A percentile compares a stretch with the other conserved stretches of the same genome.
Conservation (phyloP, 1,140 invertebrate genomes). For the Copidosoma floridanum region DNA sequence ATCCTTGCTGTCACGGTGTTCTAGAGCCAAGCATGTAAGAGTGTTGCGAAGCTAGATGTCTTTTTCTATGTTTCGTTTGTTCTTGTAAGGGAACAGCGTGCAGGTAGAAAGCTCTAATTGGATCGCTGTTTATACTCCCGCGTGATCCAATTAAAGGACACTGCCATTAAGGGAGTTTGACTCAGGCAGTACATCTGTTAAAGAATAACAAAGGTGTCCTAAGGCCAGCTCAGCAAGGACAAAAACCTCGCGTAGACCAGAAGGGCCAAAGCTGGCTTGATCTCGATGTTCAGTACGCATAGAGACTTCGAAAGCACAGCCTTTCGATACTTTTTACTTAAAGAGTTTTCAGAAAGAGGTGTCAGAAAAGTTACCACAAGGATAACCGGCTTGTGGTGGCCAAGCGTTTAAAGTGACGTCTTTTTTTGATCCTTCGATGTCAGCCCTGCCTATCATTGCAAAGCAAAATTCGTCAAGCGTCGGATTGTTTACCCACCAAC, state of each 20-base stretch:
- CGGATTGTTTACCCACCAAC: conserved; percentile 45
- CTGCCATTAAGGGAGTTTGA: conserved; percentile 80
- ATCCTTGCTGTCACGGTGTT: conserved; percentile 42
- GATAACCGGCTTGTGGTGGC: conserved; percentile 73
- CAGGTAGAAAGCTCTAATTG: no score
- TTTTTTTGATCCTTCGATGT: conserved; percentile 77
- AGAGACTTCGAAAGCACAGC: conserved; percentile 71
- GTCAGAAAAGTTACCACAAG: conserved; percentile 72
- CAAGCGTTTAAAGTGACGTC: conserved; percentile 74
- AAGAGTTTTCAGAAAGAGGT: conserved; percentile 58
- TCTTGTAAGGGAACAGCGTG: no score
- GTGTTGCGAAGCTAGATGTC: no score
- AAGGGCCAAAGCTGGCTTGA: conserved; percentile 75
- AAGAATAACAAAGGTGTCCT: conserved; percentile 77
- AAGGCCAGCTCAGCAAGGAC: conserved; percentile 73
- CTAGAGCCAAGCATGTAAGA: conserved; percentile 46
- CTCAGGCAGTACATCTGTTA: conserved; percentile 73
- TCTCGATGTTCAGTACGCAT: conserved; percentile 73
- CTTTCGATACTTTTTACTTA: conserved; percentile 70
- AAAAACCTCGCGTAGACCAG: conserved; percentile 75
- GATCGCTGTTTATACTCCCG: no score
- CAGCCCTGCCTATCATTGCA: conserved; percentile 75
- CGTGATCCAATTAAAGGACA: no score
- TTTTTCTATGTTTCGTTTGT: no score
- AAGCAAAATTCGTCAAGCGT: conserved; percentile 61